A percentile compares a stretch with the other conserved stretches of the same genome.
Conservation (phyloP, 1,140 invertebrate genomes). For the Drosophila sechellia region DNA sequence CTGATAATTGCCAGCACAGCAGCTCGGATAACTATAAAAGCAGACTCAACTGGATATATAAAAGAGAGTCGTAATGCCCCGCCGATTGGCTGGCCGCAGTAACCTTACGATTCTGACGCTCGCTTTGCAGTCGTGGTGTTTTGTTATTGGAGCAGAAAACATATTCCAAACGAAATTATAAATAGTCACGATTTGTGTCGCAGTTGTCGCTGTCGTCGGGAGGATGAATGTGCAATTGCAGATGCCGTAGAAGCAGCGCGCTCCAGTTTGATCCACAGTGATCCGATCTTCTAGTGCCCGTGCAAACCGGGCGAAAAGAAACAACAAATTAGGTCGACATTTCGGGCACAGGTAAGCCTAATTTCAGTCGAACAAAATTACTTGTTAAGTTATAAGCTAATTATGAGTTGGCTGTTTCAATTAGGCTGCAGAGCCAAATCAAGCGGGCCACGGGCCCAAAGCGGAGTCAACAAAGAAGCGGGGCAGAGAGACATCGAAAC, state of each 20-base stretch:
- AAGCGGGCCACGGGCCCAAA: conserved; percentile 48
- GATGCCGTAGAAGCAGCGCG: conserved; percentile 44
- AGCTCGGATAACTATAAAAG: neutral
- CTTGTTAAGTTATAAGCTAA: conserved; percentile 26
- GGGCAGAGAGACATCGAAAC: conserved; percentile 31
- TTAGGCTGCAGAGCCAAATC: conserved; percentile 48
- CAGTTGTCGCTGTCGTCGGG: conserved; percentile 6
- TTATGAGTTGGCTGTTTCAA: conserved; percentile 45
- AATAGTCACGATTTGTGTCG: conserved; percentile 47
- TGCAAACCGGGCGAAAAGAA: neutral
- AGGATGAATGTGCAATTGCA: conserved; percentile 55
- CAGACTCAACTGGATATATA: neutral
- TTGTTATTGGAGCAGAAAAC: conserved; percentile 71
- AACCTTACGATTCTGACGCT: conserved; percentile 19
- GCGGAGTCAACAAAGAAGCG: conserved; percentile 46
- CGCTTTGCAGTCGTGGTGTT: conserved; percentile 74
- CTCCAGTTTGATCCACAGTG: conserved; percentile 4
- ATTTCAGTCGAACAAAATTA: conserved; percentile 14
- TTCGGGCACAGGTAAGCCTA: conserved; percentile 13
- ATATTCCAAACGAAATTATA: conserved; percentile 68
- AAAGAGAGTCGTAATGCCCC: neutral
- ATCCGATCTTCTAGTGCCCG: neutral
- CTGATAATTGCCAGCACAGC: conserved; percentile 23
- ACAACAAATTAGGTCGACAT: conserved; percentile 45
- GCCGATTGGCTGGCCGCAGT: neutral